Evolutionary conservation across 2,888 invertebrate genomes (phyloP), one percentile per base, ranked within the genome.

Genomic region (Dryomyza anilis): DNA sequence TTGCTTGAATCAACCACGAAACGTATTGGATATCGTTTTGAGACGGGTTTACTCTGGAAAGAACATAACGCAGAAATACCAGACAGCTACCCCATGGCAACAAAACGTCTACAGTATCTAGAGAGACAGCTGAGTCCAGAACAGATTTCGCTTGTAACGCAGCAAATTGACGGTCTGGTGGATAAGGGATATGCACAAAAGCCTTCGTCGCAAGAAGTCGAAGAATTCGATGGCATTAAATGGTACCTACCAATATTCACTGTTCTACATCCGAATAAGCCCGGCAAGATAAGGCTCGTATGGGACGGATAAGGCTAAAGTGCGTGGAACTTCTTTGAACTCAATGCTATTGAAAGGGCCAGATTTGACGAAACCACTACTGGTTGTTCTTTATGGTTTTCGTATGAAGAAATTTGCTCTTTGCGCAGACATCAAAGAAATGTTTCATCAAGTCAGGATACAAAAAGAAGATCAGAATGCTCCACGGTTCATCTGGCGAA

Each of bases 381-480:
- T 36, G n/a, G 19, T 36, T 2, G 74, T 80, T 1, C 63, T 81
- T 39, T 70, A 79, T 67, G 72, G 76, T 2, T 82, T 82, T 68
- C 66, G 81, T 12, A 74, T 77, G 69, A 62, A 73, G 25, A 66
- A 46, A 52, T 65, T 78, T 14, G 80, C 75, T 1, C 70, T 81
- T 39, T 39, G 14, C 1, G 39, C 14, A 2, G 39, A 39, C 39
- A 39, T 39, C 1, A 2, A 16, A 2, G 39, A 39, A 12, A 39
- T 39, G 39, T 39, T 39, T 14, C 39, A 39, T n/a, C 7, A 16
- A 39, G 39, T 39, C n/a, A 14, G 68, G 52, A 73, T 78, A 16
- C 59, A 64, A 8, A 14, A 64, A 2, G 68, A 71, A 58, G 77
- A 78, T 57, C 73, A 76, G 66, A 43, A 74, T 45, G 71, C 74